Conservation (phyloP, 1,140 invertebrate genomes). For the Listronotus bonariensis region DNA sequence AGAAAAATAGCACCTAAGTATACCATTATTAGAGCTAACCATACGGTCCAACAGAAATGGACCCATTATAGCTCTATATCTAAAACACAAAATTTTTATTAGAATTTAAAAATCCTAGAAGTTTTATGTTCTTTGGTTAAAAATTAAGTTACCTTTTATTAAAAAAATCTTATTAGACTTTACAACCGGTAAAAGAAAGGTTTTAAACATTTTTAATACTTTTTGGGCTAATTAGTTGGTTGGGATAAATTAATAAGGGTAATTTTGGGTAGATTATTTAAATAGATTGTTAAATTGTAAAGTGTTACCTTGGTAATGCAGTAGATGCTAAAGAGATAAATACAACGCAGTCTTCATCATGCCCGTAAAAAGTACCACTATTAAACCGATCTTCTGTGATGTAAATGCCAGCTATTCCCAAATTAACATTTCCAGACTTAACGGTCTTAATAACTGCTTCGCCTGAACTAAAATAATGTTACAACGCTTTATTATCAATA, state of each 20-base stretch:
- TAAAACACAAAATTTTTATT: slow-evolving; percentile 46
- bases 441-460: slow-evolving; percentile 63
- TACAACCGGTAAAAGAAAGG: no score
- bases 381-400: slow-evolving; percentile 61
- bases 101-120: no score
- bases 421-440: slow-evolving; percentile 58
- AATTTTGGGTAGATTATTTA: no score
- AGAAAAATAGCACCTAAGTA: slow-evolving; percentile 75
- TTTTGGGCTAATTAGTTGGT: no score
- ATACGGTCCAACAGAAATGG: slow-evolving; percentile 78
- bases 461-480: slow-evolving; percentile 55
- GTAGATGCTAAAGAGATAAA: slow-evolving; percentile 76
- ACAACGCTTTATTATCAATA: no score
- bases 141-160: no score
- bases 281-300: background rate
- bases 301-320: slow-evolving; percentile 68
- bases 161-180: no score
- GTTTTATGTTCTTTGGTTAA: no score
- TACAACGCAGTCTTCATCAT: slow-evolving; percentile 72
- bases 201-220: no score
- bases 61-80: slow-evolving; percentile 79
- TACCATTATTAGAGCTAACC: slow-evolving; percentile 69
- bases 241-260: no score
- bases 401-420: slow-evolving; percentile 72
- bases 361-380: slow-evolving; percentile 64